Evolutionary conservation across 2,797 vertebrate genomes (phyloP).

Genomic region (Hemitrygon akajei): DNA sequence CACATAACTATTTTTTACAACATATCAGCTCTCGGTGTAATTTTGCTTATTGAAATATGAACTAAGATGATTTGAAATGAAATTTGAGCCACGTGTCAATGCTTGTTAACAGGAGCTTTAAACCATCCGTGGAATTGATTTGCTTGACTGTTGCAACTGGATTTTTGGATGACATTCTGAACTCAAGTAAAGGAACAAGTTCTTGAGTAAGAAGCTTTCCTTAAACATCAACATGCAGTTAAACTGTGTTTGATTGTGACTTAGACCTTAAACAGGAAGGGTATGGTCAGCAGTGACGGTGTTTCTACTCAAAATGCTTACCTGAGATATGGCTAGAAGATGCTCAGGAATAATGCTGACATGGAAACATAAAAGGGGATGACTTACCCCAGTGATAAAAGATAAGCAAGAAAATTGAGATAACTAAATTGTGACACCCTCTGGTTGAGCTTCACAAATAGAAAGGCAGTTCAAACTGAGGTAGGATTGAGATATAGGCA

Average conservation of each 20-base stretch:
- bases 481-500: too few relatives aligned
- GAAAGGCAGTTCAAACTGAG: too few relatives aligned
- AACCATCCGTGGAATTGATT: background rate
- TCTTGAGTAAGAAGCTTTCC: background rate
- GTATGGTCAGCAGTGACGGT: background rate
- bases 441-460: too few relatives aligned
- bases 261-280: background rate
- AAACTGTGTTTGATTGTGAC: background rate
- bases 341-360: too few relatives aligned
- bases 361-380: too few relatives aligned
- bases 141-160: background rate
- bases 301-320: background rate
- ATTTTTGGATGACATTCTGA: background rate
- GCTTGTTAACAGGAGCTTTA: background rate
- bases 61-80: background rate
- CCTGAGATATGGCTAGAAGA: too few relatives aligned
- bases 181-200: too few relatives aligned
- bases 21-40: background rate
- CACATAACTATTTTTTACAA: background rate
- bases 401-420: too few relatives aligned
- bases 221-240: background rate
- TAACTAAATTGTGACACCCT: too few relatives aligned
- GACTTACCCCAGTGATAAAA: too few relatives aligned
- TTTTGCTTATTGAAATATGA: background rate
- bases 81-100: background rate